A percentile compares a stretch with the other conserved stretches of the same genome.
phyloP scores from a whole-genome alignment of 2,888 invertebrate genomes.

The Osmoderma eremita region DNA sequence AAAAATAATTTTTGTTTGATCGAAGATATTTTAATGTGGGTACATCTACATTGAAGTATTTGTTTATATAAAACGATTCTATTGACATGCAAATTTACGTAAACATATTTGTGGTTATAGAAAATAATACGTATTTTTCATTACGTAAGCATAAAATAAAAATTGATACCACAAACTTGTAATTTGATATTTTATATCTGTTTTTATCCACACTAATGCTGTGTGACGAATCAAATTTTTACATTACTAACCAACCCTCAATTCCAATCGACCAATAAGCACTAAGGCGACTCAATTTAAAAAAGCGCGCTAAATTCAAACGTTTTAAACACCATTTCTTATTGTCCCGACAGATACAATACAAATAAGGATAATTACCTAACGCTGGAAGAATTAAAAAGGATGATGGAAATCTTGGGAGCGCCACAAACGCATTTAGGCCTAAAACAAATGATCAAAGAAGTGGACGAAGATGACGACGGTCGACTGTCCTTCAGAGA shows the following conservation, averaged over 20 bases:
- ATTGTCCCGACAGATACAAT: conserved; percentile 92
- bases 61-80: too few species aligned
- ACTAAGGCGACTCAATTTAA: neutral
- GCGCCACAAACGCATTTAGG: conserved; percentile 96
- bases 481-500: conserved; percentile 92
- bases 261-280: neutral
- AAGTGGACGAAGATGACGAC: conserved; percentile 88
- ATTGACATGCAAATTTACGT: too few species aligned
- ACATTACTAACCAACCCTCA: neutral
- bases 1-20: too few species aligned
- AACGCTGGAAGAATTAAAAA: conserved; percentile 88
- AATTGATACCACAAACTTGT: neutral
- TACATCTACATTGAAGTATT: too few species aligned
- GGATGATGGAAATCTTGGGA: conserved; percentile 96
- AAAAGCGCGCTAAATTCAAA: too few species aligned
- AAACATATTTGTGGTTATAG: too few species aligned
- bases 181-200: neutral
- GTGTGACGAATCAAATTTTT: neutral
- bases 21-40: too few species aligned
- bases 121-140: too few species aligned
- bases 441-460: conserved; percentile 93
- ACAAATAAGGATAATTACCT: conserved; percentile 88
- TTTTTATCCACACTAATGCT: neutral
- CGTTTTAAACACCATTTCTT: conserved; percentile 18
- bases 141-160: neutral